Base-by-base conservation (phyloP, 2,113 vertebrate genomes). In the Eptesicus fuscus region DNA sequence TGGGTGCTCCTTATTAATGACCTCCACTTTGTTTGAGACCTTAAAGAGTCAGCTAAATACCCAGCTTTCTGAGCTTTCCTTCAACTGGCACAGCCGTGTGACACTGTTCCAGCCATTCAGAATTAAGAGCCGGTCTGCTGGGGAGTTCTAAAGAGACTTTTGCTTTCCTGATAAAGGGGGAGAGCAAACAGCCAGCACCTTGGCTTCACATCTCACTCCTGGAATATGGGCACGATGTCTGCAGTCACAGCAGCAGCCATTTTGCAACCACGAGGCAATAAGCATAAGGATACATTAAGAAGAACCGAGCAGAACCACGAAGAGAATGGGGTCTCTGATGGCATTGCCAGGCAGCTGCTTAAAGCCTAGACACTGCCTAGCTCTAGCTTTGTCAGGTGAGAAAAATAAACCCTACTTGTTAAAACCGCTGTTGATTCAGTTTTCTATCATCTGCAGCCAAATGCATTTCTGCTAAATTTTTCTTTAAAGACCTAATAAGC, bases 401-500 rank as follows among this genome's bases (percentile, higher is more conserved):
- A 83, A 94, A 88, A 84, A 65, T 14, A 69, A 73, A 79, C 11
- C 23, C 67, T 22, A 4, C 47, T 53, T 79, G 51, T 25, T 76
- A 91, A 88, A 86, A 90, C 28, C 2, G 7, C 40, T 63, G 35
- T 0, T 28, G 44, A 51, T 25, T 83, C 7, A 1, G 35, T 9
- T 91, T 86, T 74, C 16, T 35, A 83, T 88, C 49, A 90, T 76
- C 90, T 59, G n/a, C 42, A 59, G 42, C 28, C 88, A 95, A 86
- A 59, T 28, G 13, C 30, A 79, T 79, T 84, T 65, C 76, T 90
- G 37, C 40, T 79, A 78, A 73, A 51, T 37, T 80, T 84, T 88
- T 84, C 28, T 23, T 84, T 88, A 83, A 96, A 76, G 79, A 22
- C 59, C 51, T 12, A 53, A 87, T 47, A 53, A 49, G 30, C 20